Percentiles rank a stretch among this genome's conserved stretches.
phyloP scores from a whole-genome alignment of 2,888 invertebrate genomes.

The Thecocarcelia acutangulata region DNA sequence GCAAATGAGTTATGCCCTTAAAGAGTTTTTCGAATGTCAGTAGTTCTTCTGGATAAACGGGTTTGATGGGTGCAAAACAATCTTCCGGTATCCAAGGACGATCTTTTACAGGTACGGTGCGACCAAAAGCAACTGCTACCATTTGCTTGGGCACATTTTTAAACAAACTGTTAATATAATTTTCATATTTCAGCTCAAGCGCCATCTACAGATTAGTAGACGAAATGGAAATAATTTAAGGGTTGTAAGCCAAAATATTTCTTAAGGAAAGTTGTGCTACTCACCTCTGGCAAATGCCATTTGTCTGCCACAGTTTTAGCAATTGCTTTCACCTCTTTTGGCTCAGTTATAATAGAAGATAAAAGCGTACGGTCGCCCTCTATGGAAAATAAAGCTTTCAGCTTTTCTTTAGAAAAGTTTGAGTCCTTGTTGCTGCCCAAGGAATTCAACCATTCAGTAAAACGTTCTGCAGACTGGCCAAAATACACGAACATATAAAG shows the following conservation, averaged over 20 bases:
- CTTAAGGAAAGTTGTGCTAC: conserved; percentile 25
- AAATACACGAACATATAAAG: not conserved
- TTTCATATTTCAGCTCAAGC: conserved; percentile 79
- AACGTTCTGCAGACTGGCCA: conserved; percentile 78
- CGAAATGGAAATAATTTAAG: not conserved
- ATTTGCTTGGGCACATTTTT: conserved; percentile 71
- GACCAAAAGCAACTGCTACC: conserved; percentile 78
- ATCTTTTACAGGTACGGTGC: conserved; percentile 77
- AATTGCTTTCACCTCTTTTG: conserved; percentile 79
- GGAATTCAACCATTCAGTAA: conserved; percentile 79
- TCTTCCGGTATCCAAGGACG: conserved; percentile 75
- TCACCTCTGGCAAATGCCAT: conserved; percentile 79
- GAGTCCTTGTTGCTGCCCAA: conserved; percentile 76
- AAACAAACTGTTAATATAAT: conserved; percentile 74
- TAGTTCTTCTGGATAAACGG: conserved; percentile 78
- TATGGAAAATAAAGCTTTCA: conserved; percentile 80
- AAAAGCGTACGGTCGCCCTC: conserved; percentile 78
- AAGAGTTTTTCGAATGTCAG: conserved; percentile 78
- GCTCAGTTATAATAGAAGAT: conserved; percentile 78
- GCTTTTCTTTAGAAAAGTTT: conserved; percentile 77
- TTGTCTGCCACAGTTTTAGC: conserved; percentile 79
- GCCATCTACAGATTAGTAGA: conserved; percentile 75
- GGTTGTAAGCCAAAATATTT: conserved; percentile 3
- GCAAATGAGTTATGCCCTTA: conserved; percentile 80
- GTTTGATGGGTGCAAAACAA: conserved; percentile 75